A percentile compares a stretch with the other conserved stretches of the same genome.
phyloP scores from a whole-genome alignment of 2,113 vertebrate species.

The Mobula hypostoma region DNA sequence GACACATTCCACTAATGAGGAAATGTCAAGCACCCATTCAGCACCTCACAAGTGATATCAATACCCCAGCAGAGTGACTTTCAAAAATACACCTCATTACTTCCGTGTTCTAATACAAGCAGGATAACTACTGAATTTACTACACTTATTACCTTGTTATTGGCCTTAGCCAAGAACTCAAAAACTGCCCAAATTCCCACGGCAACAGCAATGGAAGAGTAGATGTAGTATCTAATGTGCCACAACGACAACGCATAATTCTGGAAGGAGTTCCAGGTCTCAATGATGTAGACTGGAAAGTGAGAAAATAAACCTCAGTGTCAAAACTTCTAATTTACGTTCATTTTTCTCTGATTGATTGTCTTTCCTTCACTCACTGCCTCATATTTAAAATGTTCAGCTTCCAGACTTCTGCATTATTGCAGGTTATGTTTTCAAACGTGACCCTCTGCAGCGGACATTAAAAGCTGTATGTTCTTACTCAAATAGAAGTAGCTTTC shows the following conservation, averaged over 20 bases:
- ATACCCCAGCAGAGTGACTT: neutral
- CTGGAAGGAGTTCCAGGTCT: slow-evolving; percentile 47
- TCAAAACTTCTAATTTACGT: neutral
- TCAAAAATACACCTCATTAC: neutral
- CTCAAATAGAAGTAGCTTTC: neutral
- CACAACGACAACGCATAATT: slow-evolving; percentile 60
- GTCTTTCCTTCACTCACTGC: neutral
- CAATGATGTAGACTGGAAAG: slow-evolving; percentile 44
- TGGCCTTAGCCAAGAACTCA: slow-evolving; percentile 54
- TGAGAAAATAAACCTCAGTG: slow-evolving; percentile 38
- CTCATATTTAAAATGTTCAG: too few relatives aligned
- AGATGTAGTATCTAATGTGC: slow-evolving; percentile 76
- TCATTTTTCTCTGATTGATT: too few relatives aligned
- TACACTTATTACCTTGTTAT: slow-evolving; percentile 57
- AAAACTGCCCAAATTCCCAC: slow-evolving; percentile 68
- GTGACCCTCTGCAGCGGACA: neutral
- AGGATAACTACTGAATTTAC: neutral
- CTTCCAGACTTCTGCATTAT: too few relatives aligned
- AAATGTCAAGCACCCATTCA: neutral
- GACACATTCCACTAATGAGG: neutral
- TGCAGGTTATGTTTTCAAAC: too few relatives aligned
- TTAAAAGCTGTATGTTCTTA: neutral
- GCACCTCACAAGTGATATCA: neutral
- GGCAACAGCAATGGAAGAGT: slow-evolving; percentile 64
- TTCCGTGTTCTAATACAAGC: neutral